Percentiles rank a stretch among this genome's conserved stretches.
These are phyloP conservation scores for Sebastes schlegelii DNA, from an alignment of 2,113 vertebrate genomes.

Conservation along the genomic window DNA sequence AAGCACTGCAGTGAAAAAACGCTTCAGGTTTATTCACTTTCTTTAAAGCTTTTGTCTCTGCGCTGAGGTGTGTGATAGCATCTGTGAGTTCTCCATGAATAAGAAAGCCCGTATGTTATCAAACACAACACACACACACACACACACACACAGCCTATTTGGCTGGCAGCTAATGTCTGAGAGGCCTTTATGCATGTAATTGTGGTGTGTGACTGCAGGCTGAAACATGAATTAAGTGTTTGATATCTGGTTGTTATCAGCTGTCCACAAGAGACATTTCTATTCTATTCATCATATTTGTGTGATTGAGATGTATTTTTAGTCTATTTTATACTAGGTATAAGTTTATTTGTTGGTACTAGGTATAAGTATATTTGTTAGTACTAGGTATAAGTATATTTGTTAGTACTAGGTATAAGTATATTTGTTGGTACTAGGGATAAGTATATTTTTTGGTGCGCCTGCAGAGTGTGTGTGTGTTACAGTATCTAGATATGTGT, in stretches of 20 bases:
- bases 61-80: slow-evolving; percentile 40
- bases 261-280: background rate
- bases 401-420: background rate
- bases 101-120: slow-evolving; percentile 34
- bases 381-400: background rate
- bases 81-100: slow-evolving; percentile 43
- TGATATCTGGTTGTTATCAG: background rate
- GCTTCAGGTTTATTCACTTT: slow-evolving; percentile 31
- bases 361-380: background rate
- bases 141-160: slow-evolving; percentile 4
- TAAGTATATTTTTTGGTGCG: background rate
- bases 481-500: slow-evolving; percentile 56
- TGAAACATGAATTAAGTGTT: background rate
- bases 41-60: slow-evolving; percentile 8
- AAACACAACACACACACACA: slow-evolving; percentile 20
- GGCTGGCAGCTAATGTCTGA: slow-evolving; percentile 13
- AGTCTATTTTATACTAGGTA: background rate
- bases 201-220: slow-evolving; percentile 14
- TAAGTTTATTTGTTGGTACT: background rate
- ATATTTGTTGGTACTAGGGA: background rate
- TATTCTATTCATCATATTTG: background rate
- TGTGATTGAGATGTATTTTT: slow-evolving; percentile 5
- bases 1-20: slow-evolving; percentile 17
- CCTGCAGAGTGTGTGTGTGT: slow-evolving; percentile 17
- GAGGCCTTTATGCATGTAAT: slow-evolving; percentile 6